A percentile compares a stretch with the other conserved stretches of the same genome.
Evolutionary conservation across 2,797 vertebrate species (phyloP).

Genomic region (Chloroceryle inda): DNA sequence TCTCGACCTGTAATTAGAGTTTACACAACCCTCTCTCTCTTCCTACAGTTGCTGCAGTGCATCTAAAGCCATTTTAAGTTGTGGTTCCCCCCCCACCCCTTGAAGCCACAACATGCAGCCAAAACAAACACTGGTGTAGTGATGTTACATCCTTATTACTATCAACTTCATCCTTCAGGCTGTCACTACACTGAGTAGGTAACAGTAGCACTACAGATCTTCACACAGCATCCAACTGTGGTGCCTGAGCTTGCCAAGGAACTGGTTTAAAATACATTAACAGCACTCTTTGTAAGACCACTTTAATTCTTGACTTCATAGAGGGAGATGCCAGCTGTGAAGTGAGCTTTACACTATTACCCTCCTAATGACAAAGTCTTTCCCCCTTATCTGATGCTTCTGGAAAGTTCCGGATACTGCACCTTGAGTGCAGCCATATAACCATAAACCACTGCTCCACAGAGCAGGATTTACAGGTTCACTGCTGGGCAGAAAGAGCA

Average conservation of each 20-base stretch:
- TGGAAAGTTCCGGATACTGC: neutral
- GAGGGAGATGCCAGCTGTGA: neutral
- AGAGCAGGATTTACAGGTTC: neutral
- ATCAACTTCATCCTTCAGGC: neutral
- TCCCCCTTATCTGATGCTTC: neutral
- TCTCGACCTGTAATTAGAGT: neutral
- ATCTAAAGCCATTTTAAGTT: neutral
- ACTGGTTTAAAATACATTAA: neutral
- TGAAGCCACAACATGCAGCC: neutral
- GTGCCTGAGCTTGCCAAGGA: neutral
- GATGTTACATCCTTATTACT: neutral
- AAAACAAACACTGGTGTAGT: neutral
- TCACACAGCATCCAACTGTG: accelerated
- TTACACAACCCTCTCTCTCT: neutral
- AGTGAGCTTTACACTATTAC: neutral
- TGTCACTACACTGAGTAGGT: accelerated
- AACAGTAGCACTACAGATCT: neutral
- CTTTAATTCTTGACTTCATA: neutral
- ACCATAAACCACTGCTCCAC: neutral
- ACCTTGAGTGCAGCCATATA: neutral
- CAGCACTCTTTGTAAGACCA: neutral
- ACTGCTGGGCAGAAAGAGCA: neutral
- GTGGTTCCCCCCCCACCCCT: too few species aligned
- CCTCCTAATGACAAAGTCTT: neutral
- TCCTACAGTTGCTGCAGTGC: neutral